These are phyloP conservation scores for Apodemia hepburni DNA, from an alignment of 2,888 invertebrate species.

Conservation along the genomic window DNA sequence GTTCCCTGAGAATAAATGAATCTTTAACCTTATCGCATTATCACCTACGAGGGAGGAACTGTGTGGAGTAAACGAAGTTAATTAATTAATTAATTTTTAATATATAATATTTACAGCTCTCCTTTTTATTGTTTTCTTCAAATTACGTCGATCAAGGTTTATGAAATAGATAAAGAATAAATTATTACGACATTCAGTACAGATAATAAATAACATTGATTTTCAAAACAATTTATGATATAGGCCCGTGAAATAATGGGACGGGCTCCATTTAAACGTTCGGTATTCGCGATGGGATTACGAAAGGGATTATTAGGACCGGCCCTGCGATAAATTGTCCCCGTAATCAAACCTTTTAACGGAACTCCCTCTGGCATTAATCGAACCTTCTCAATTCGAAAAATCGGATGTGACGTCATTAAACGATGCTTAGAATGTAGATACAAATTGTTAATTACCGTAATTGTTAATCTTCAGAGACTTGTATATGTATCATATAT, in stretches of 20 bases:
- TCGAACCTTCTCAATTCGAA: conserved; percentile 10
- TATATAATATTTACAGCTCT: too few species aligned
- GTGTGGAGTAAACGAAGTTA: too few species aligned
- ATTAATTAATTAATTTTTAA: too few species aligned
- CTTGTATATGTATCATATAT: too few species aligned
- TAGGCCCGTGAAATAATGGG: conserved; percentile 8
- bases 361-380: conserved; percentile 10
- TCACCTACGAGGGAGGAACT: too few species aligned
- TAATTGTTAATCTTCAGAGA: too few species aligned
- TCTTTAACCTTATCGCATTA: too few species aligned
- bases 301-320: conserved; percentile 6
- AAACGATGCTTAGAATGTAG: background rate
- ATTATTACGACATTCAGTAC: background rate
- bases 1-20: too few species aligned
- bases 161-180: background rate
- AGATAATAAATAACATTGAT: conserved; percentile 7
- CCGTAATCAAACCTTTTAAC: conserved; percentile 15
- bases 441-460: too few species aligned
- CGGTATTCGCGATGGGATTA: conserved; percentile 10
- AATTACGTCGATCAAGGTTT: background rate
- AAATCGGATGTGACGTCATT: conserved; percentile 7
- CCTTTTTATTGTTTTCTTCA: too few species aligned
- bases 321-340: conserved; percentile 12
- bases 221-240: conserved; percentile 11
- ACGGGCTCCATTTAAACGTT: conserved; percentile 8